Conservation (phyloP, 2,113 vertebrate species). For the Oplegnathus fasciatus region DNA sequence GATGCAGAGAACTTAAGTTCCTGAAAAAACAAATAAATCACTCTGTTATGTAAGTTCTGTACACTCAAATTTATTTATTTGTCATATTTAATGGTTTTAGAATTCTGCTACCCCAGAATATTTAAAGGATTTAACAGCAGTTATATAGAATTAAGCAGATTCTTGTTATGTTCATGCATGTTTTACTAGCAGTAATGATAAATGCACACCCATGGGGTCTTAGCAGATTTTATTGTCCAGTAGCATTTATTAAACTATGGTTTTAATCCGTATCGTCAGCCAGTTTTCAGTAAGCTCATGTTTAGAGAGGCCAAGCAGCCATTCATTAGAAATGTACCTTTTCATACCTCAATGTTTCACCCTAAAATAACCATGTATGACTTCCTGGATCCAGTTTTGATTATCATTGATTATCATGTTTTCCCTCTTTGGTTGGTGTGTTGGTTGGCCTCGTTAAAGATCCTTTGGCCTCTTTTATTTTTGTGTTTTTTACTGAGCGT, state of each 20-base stretch:
- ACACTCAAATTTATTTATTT: background rate
- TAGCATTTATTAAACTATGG: background rate
- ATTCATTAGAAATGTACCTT: background rate
- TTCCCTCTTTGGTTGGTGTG: conserved; percentile 1
- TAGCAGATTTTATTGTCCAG: background rate
- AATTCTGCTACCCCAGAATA: background rate
- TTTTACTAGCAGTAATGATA: too few species aligned
- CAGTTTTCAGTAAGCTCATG: background rate
- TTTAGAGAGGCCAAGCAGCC: background rate
- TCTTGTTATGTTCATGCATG: background rate
- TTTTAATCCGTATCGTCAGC: background rate
- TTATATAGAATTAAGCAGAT: background rate
- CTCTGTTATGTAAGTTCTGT: background rate
- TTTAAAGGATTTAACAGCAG: background rate
- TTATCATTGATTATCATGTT: background rate
- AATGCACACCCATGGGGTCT: background rate
- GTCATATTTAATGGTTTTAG: background rate
- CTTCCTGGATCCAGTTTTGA: background rate
- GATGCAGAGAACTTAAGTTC: background rate
- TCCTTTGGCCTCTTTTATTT: background rate
- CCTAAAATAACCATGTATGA: background rate
- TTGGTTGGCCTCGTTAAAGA: background rate
- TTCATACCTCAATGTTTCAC: background rate
- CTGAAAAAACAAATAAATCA: background rate
- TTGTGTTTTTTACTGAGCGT: background rate